Evolutionary conservation across 1,140 invertebrate species (phyloP), one percentile per base, ranked within the genome.

Genomic region (Drosophila cardini): DNA sequence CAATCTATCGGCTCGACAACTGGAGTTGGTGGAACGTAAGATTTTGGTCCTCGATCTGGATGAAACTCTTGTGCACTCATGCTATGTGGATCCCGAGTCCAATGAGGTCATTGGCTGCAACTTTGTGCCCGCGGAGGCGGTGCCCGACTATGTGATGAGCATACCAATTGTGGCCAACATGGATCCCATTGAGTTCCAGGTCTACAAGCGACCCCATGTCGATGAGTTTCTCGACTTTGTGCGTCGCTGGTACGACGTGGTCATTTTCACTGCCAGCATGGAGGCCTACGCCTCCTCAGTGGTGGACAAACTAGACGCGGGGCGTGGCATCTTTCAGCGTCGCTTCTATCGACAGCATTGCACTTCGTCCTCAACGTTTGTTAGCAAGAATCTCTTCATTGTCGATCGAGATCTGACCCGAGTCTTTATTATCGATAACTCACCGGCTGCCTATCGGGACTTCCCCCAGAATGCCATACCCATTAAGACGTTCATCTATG

Each of bases 41-140:
- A 80, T 67, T 0, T 21, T 87, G 2, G 43, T 87, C 1, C 53
- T 87, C 0, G 85, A 89, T 64, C 26, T 89, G 36, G 85, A 89
- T 18, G 85, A 89, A 61, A 89, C 85, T 0, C 75, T 89, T 16
- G 65, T 89, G 9, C 86, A 89, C 42, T 86, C 84, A 0, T 85
- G 84, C 16, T 90, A 90, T 52, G 21, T n/a, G 0, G 79, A 86
- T 53, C 76, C 83, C 7, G 79, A 83, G 0, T 62, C 77, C 0
- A 43, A 69, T 2, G 68, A 76, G 2, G 4, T 30, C 0, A 13
- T 83, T 5, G 79, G 79, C 16, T 82, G 79, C 26, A 30, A 6
- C 3, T 26, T 36, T 3, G 56, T 90, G 34, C 81, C 86, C 1
- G 6, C 15, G 0, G 2, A 2, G 2, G 85, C 86, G 0, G 30